Base-by-base conservation (phyloP, 1,140 invertebrate genomes). In the Asbolus verrucosus region DNA sequence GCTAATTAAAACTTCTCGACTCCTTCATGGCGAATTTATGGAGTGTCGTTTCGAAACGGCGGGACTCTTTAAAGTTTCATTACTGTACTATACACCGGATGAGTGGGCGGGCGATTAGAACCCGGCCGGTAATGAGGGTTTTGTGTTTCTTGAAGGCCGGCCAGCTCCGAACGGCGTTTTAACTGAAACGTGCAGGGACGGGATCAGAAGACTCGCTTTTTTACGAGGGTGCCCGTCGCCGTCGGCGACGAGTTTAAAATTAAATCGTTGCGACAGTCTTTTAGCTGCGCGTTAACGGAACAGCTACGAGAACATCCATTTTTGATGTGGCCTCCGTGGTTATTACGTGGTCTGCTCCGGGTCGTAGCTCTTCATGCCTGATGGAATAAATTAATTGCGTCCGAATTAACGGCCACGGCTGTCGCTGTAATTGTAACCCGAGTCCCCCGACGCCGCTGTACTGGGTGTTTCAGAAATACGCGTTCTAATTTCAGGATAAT, bases 1-100 rank as follows among this genome's bases (percentile, higher is more conserved):
- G 46, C 46, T 54, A 54, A 54, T 54, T 54, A 54, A 54, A n/a
- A n/a, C n/a, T n/a, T n/a, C 46, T 54, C 18, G 9, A 6, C 18
- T 3, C 11, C 11, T 54, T 46, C 41, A 46, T 46, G 21, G 21
- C 46, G 46, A 27, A 54, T 54, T 54, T 54, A 54, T 54, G 46
- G 27, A 54, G 46, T 54, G 46, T 19, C 46, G 46, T 54, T 54
- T 27, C 18, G 11, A 24, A 54, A 54, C 27, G 46, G 46, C 9
- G 11, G 46, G 9, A 54, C 21, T 54, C 46, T 19, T 54, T 54
- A 54, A 54, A 54, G 18, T 54, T 54, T 54, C 46, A 54, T 54
- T 54, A 54, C 46, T 54, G 46, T 54, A 54, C 46, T 54, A 21
- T 54, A 54, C 46, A 27, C 46, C 24, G 46, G 27, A 54, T 54